Evolutionary conservation across 2,888 invertebrate species (phyloP).

Genomic region (Noctua fimbriata): DNA sequence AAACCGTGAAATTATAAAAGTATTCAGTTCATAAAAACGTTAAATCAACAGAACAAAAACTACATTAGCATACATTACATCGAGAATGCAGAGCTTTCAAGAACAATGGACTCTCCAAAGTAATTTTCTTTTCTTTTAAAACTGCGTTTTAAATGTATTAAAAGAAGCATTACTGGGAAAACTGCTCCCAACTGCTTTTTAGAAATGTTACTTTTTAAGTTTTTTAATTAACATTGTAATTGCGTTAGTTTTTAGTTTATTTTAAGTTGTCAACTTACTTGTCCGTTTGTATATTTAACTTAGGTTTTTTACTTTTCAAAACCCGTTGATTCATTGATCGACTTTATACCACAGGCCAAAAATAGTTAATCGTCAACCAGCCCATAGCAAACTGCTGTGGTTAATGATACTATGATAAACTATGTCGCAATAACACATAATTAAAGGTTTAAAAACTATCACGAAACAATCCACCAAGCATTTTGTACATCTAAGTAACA

Average conservation of each 20-base stretch:
- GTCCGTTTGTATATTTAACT: neutral
- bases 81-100: slow-evolving; percentile 59
- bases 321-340: neutral
- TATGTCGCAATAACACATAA: neutral
- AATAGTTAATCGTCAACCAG: neutral
- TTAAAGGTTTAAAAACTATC: too few species aligned
- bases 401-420: neutral
- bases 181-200: slow-evolving; percentile 25
- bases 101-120: slow-evolving; percentile 62
- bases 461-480: too few species aligned
- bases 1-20: slow-evolving; percentile 69
- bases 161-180: slow-evolving; percentile 49
- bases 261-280: slow-evolving; percentile 13
- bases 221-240: slow-evolving; percentile 44
- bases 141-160: slow-evolving; percentile 66
- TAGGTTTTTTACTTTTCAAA: neutral
- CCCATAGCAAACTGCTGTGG: too few species aligned
- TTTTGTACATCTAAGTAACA: too few species aligned
- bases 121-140: slow-evolving; percentile 62
- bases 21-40: slow-evolving; percentile 68
- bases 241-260: slow-evolving; percentile 8
- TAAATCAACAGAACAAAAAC: slow-evolving; percentile 69
- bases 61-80: slow-evolving; percentile 67
- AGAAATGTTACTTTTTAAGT: slow-evolving; percentile 23
- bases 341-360: neutral